Evolutionary conservation across 2,888 invertebrate species (phyloP).

Genomic region (Cheilosia pagana): DNA sequence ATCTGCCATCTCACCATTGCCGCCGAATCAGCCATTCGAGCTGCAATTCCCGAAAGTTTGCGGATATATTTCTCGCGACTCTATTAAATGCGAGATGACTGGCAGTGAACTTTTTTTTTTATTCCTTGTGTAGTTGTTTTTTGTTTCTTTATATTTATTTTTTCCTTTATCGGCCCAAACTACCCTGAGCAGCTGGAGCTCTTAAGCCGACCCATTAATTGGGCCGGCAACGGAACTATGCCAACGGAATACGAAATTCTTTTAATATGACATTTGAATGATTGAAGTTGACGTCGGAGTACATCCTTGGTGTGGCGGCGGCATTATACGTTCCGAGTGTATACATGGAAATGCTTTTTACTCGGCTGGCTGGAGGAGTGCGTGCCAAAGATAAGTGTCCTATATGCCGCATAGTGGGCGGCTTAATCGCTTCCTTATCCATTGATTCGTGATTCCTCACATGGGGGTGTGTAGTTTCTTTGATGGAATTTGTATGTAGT

Average conservation of each 20-base stretch:
- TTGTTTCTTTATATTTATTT: not conserved
- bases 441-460: slow-evolving; percentile 36
- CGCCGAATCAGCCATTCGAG: slow-evolving; percentile 38
- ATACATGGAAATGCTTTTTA: slow-evolving; percentile 70
- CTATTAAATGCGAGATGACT: slow-evolving; percentile 50
- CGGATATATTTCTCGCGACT: slow-evolving; percentile 39
- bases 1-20: not conserved
- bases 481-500: too few species aligned
- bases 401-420: slow-evolving; percentile 27
- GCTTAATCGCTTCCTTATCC: slow-evolving; percentile 60
- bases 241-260: slow-evolving; percentile 59
- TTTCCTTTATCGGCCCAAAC: not conserved
- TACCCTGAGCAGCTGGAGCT: slow-evolving; percentile 10
- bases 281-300: slow-evolving; percentile 64
- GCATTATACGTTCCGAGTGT: slow-evolving; percentile 18
- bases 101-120: slow-evolving; percentile 25
- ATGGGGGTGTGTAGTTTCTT: not conserved
- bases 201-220: slow-evolving; percentile 66
- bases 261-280: slow-evolving; percentile 71
- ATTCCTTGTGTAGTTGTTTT: slow-evolving; percentile 2
- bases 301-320: slow-evolving; percentile 14
- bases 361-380: slow-evolving; percentile 32
- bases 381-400: slow-evolving; percentile 49
- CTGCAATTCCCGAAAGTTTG: slow-evolving; percentile 48
- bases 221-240: slow-evolving; percentile 57